Percentiles rank a stretch among this genome's conserved stretches.
These are phyloP conservation scores for Bos indicus DNA, from an alignment of 2,113 vertebrate species.

Conservation along the genomic window DNA sequence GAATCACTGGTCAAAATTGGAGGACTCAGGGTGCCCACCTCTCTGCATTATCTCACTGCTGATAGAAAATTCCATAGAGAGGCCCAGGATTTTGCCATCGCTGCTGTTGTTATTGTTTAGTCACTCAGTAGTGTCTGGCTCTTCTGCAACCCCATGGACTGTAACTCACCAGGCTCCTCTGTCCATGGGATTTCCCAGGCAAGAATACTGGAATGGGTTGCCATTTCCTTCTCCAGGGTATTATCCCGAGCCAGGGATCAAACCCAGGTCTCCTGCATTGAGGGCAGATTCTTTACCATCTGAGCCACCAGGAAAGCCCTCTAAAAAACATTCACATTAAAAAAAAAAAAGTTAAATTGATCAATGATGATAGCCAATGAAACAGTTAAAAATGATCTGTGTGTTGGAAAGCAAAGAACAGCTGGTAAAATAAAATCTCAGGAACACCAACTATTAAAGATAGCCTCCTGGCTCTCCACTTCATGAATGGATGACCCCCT, in stretches of 20 bases:
- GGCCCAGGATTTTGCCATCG: neutral
- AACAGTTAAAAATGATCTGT: neutral
- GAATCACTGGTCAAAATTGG: neutral
- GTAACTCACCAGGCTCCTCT: neutral
- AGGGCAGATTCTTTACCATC: neutral
- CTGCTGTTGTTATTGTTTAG: neutral
- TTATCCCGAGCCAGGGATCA: neutral
- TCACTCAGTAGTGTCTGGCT: neutral
- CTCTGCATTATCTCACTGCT: neutral
- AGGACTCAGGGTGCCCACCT: neutral
- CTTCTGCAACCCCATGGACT: neutral
- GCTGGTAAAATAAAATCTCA: neutral
- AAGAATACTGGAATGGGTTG: neutral
- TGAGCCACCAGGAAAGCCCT: neutral
- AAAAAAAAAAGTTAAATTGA: neutral
- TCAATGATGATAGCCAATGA: neutral
- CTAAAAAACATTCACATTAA: neutral
- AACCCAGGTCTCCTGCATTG: neutral
- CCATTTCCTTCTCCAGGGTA: neutral
- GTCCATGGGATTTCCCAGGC: neutral
- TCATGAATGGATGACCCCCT: neutral
- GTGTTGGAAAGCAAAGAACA: slow-evolving; percentile 1
- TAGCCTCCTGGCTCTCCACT: neutral
- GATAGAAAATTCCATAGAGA: neutral
- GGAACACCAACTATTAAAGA: neutral